Evolutionary conservation across 2,888 invertebrate genomes (phyloP).

Genomic region (Geotrupes spiniger): DNA sequence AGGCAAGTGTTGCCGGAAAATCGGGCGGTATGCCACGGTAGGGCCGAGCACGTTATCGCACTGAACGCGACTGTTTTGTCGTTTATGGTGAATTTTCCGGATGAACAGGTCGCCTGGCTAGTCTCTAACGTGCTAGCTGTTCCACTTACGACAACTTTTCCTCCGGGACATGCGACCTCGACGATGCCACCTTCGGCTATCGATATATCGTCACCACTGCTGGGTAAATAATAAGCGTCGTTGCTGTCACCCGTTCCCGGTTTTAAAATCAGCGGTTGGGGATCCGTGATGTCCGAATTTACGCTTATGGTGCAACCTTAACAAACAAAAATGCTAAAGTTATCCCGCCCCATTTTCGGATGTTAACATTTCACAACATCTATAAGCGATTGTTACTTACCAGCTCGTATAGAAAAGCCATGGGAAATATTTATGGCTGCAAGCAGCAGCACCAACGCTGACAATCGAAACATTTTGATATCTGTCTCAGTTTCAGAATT

Average conservation of each 20-base stretch:
- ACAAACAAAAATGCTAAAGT: no score
- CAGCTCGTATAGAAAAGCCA: no score
- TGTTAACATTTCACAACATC: no score
- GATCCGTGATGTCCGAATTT: conserved; percentile 54
- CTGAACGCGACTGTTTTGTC: conserved; percentile 41
- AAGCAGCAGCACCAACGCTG: no score
- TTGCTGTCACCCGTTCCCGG: conserved; percentile 34
- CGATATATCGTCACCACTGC: conserved; percentile 20
- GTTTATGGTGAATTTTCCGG: conserved; percentile 30
- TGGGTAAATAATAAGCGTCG: conserved; percentile 30
- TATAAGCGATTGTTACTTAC: no score
- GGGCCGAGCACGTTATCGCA: conserved; percentile 48
- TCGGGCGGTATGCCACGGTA: conserved; percentile 48
- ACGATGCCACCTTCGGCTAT: conserved; percentile 25
- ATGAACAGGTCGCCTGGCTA: conserved; percentile 25
- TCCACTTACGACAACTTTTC: conserved; percentile 22
- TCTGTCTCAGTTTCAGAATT: no score
- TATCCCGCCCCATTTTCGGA: no score
- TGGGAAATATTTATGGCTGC: no score
- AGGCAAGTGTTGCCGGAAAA: conserved; percentile 50
- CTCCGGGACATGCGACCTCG: conserved; percentile 31
- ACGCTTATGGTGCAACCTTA: conserved; percentile 50
- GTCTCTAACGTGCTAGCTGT: conserved; percentile 10
- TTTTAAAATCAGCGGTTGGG: conserved; percentile 59
- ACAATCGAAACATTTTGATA: no score